Percentiles rank a stretch among this genome's conserved stretches.
phyloP scores from a whole-genome alignment of 2,113 vertebrate genomes.

The Aleadryas rufinucha region DNA sequence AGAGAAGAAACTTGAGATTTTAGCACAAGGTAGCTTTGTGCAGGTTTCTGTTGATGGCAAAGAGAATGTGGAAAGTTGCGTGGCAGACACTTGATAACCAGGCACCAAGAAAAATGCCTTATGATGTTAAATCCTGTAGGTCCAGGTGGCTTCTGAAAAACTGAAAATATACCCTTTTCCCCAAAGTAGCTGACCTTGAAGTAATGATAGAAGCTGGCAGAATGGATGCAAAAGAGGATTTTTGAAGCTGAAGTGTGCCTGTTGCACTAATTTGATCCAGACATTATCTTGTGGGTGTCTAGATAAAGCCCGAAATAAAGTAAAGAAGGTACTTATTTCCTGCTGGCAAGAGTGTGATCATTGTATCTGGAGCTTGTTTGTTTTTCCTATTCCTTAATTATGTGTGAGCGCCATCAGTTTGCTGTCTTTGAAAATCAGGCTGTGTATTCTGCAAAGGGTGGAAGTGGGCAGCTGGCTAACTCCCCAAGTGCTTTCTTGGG shows the following conservation, averaged over 20 bases:
- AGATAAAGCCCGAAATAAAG: not conserved
- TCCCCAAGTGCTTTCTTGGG: not conserved
- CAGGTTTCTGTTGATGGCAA: slow-evolving; percentile 34
- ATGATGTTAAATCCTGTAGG: slow-evolving; percentile 15
- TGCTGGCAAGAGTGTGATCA: not conserved
- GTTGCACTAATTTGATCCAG: not conserved
- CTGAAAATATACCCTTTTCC: not conserved
- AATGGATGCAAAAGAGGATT: not conserved
- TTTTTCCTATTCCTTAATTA: not conserved
- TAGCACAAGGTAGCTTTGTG: slow-evolving; percentile 71
- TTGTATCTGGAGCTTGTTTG: not conserved
- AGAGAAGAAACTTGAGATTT: slow-evolving; percentile 67
- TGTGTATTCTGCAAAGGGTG: not conserved
- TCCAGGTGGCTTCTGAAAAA: not conserved
- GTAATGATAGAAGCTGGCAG: not conserved
- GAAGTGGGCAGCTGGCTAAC: not conserved
- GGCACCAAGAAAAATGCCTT: not conserved
- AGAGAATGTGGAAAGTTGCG: slow-evolving; percentile 4
- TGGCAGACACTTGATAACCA: slow-evolving; percentile 42
- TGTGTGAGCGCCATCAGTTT: not conserved
- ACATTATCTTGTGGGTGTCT: not conserved
- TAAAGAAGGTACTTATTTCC: not conserved
- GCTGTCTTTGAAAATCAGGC: not conserved
- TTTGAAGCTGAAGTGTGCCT: not conserved
- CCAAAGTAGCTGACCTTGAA: not conserved